phyloP scores from a whole-genome alignment of 1,140 invertebrate species.

The Nylanderia fulva region DNA sequence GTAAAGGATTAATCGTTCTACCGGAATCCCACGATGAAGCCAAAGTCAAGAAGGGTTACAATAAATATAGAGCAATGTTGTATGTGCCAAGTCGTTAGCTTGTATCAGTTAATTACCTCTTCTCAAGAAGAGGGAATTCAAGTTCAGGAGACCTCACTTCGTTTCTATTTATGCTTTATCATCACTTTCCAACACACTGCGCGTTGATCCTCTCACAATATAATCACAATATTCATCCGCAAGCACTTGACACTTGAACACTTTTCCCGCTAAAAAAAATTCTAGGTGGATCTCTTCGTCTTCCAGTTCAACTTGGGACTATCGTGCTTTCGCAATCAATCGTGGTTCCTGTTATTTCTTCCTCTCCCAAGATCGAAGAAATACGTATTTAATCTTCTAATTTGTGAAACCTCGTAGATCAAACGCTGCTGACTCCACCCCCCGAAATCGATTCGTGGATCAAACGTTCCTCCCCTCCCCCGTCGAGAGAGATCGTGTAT shows the following conservation, averaged over 20 bases:
- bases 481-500: background rate
- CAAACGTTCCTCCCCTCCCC: background rate
- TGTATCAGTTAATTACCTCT: background rate
- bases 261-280: conserved; percentile 65
- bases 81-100: background rate
- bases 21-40: background rate
- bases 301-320: background rate
- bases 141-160: background rate
- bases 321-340: background rate
- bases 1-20: background rate
- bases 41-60: background rate
- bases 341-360: background rate
- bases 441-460: conserved; percentile 40
- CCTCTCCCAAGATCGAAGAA: background rate
- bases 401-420: background rate
- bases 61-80: background rate
- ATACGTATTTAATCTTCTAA: background rate
- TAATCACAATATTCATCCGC: background rate
- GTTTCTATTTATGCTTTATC: background rate
- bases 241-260: conserved; percentile 37
- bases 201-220: background rate
- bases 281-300: background rate
- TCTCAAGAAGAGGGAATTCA: background rate
- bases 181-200: conserved; percentile 20
- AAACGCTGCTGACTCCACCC: conserved; percentile 16